phyloP scores from a whole-genome alignment of 2,113 vertebrate genomes.

The Atractosteus spatula region DNA sequence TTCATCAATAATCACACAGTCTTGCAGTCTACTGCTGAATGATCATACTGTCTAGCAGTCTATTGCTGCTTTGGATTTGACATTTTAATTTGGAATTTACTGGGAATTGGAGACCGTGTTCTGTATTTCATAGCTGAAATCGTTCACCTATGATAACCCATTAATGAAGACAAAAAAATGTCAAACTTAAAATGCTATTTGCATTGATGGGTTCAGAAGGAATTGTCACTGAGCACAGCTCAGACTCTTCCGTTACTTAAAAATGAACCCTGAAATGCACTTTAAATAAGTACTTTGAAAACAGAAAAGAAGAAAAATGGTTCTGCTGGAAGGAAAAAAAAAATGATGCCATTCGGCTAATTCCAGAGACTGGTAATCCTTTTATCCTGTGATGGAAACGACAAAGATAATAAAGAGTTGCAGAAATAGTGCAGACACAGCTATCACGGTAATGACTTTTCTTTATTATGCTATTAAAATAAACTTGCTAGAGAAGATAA shows the following conservation, averaged over 20 bases:
- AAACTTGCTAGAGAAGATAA: slow-evolving; percentile 19
- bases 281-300: background rate
- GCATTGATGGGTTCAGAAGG: too few relatives aligned
- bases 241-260: background rate
- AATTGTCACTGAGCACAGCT: background rate
- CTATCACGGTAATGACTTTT: slow-evolving; percentile 38
- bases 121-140: too few relatives aligned
- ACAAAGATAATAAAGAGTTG: slow-evolving; percentile 45
- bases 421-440: slow-evolving; percentile 36
- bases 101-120: too few relatives aligned
- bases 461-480: slow-evolving; percentile 28
- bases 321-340: background rate
- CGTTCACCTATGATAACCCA: too few relatives aligned
- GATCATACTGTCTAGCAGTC: too few relatives aligned
- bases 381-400: slow-evolving; percentile 17
- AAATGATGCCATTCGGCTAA: background rate
- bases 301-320: too few relatives aligned
- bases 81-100: too few relatives aligned
- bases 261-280: background rate
- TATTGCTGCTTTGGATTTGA: too few relatives aligned
- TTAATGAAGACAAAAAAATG: too few relatives aligned
- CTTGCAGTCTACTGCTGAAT: too few relatives aligned
- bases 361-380: background rate
- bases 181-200: too few relatives aligned
- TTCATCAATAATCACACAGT: too few relatives aligned